A percentile compares a stretch with the other conserved stretches of the same genome.
Evolutionary conservation across 2,888 invertebrate genomes (phyloP).

Genomic region (Ferrisia virgata): DNA sequence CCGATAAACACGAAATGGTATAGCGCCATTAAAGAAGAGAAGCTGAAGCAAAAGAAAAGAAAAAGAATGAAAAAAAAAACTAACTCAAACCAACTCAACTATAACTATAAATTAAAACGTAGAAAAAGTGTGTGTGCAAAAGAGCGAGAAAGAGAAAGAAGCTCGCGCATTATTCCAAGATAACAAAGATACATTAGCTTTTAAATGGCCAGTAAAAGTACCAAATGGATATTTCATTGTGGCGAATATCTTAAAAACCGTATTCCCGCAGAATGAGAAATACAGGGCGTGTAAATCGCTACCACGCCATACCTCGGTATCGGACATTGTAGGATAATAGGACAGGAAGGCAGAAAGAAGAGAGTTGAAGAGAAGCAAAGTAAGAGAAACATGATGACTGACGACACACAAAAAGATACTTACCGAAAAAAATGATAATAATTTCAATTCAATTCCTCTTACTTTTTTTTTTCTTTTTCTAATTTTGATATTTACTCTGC

Average conservation of each 20-base stretch:
- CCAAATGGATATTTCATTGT: conserved; percentile 38
- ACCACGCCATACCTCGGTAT: background rate
- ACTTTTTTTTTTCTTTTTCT: too few species aligned
- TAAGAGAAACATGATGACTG: too few species aligned
- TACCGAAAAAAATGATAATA: background rate
- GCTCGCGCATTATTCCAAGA: conserved; percentile 23
- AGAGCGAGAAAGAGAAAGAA: background rate
- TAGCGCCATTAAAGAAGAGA: background rate
- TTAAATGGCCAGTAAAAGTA: conserved; percentile 39
- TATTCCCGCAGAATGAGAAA: background rate
- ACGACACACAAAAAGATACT: background rate
- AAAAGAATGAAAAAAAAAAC: background rate
- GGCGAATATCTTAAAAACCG: conserved; percentile 8
- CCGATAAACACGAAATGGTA: background rate
- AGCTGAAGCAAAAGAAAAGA: background rate
- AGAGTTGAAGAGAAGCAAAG: too few species aligned
- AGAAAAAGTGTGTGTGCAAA: background rate
- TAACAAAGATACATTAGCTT: conserved; percentile 40
- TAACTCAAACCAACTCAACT: background rate
- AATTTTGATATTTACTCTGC: too few species aligned
- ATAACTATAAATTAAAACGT: background rate
- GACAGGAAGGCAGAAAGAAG: too few species aligned
- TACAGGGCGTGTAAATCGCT: background rate
- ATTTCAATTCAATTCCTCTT: background rate
- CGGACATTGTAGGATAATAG: too few species aligned